Conservation (phyloP, 2,797 vertebrate species). For the Xerus rutilus region DNA sequence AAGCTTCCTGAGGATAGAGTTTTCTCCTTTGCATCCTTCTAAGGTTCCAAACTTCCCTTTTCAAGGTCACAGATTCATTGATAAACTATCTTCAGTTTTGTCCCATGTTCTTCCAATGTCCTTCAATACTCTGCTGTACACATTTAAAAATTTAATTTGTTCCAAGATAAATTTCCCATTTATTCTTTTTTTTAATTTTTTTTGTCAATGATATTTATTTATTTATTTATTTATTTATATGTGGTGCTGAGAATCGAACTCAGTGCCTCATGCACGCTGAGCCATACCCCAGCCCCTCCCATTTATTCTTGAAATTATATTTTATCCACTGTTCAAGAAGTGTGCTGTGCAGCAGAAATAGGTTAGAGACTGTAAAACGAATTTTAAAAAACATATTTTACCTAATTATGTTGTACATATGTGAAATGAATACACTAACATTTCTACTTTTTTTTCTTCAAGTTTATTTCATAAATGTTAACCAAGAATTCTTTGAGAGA, state of each 20-base stretch:
- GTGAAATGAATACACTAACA: not conserved
- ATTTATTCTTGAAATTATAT: not conserved
- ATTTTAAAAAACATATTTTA: not conserved
- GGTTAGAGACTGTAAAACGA: not conserved
- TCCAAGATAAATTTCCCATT: not conserved
- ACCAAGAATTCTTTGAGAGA: not conserved
- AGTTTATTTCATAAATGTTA: not conserved
- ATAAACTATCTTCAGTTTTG: not conserved
- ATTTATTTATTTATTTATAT: too few relatives aligned
- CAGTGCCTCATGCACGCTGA: too few relatives aligned
- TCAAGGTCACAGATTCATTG: not conserved
- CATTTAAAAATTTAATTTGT: constrained; percentile 25
- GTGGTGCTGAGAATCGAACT: too few relatives aligned
- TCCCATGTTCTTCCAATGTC: not conserved
- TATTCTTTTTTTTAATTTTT: too few relatives aligned
- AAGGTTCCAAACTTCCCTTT: not conserved
- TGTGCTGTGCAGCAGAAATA: not conserved
- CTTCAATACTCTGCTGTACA: not conserved
- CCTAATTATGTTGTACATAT: not conserved
- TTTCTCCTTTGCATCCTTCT: not conserved
- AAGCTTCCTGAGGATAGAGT: not conserved
- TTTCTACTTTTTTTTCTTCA: not conserved
- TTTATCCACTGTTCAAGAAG: not conserved
- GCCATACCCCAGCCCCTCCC: not conserved
- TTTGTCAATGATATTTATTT: not conserved